phyloP scores from a whole-genome alignment of 2,797 vertebrate genomes.

The Rhabdophis nuchalis region DNA sequence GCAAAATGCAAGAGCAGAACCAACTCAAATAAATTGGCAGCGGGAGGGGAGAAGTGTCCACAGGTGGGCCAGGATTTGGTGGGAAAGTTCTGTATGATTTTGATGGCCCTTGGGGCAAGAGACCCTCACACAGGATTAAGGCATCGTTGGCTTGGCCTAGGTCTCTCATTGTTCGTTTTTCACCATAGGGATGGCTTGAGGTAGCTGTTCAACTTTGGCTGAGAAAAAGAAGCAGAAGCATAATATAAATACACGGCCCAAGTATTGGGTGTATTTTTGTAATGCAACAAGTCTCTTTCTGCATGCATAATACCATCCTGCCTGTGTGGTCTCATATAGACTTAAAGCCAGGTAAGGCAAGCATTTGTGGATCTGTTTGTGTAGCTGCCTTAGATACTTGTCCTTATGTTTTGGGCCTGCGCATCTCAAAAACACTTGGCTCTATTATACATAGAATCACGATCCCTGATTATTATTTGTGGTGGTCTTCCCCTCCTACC shows the following conservation, averaged over 20 bases:
- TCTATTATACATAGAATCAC: neutral
- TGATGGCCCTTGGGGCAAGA: neutral
- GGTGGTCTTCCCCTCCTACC: neutral
- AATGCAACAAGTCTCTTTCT: neutral
- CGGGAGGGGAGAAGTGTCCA: too few species aligned
- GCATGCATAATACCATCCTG: neutral
- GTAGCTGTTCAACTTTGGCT: neutral
- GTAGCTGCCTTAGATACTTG: neutral
- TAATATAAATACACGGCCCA: neutral
- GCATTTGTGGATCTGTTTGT: neutral
- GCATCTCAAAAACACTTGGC: neutral
- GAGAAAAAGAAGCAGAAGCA: neutral
- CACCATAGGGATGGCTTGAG: neutral
- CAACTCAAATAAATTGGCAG: neutral
- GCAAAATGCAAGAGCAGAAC: neutral
- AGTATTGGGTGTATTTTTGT: neutral
- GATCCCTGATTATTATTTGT: neutral
- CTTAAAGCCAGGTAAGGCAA: neutral
- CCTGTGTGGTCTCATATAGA: neutral
- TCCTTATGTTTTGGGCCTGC: neutral
- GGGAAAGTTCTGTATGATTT: neutral
- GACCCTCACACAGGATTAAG: neutral
- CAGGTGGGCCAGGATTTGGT: too few species aligned
- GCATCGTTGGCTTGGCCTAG: neutral
- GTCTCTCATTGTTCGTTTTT: too few species aligned